Evolutionary conservation across 2,797 vertebrate genomes (phyloP), one percentile per base, ranked within the genome.

Genomic region (Acropternis orthonyx): DNA sequence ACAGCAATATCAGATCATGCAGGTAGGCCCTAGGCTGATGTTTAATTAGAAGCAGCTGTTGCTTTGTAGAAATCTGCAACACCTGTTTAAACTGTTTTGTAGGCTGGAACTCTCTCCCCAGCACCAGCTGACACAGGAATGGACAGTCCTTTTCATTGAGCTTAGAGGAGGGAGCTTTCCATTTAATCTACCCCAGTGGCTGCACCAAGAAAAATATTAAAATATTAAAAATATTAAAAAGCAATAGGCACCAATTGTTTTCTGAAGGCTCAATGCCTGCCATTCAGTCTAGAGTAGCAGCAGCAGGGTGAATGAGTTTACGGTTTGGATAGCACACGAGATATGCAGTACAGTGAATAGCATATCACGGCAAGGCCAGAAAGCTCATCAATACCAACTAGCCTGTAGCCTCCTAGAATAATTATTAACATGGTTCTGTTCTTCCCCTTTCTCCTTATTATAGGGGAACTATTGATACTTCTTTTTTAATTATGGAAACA

Each of bases 401-500:
- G 36, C 46, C 51, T 62, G 34, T n/a, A 83, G 34, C 34, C 28
- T 92, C 27, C 8, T 27, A 66, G 73, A 92, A 56, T 49, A 77
- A 83, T 83, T 91, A 55, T 61, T 76, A 74, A 34, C 21, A 22
- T 6, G 8, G 48, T 86, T 69, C 51, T 46, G 18, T 77, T 80
- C n/a, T 9, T 37, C 21, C 2, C 74, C 20, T 74, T 85, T 65
- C 23, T 39, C 43, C 43, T 72, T 39, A 48, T 75, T 78, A 10
- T 34, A 59, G 66, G 62, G 30, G 15, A 92, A 75, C 54, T 89
- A 44, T 36, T 67, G 55, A 79, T 81, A 66, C 36, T 92, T 67
- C n/a, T 86, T 67, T 88, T 92, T 94, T 46, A 84, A 92, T 95
- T 78, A 86, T 36, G 27, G 55, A 75, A 83, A 56, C 34, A 77